Evolutionary conservation across 2,888 invertebrate species (phyloP), one percentile per base, ranked within the genome.

Genomic region (Entomobrya proxima): DNA sequence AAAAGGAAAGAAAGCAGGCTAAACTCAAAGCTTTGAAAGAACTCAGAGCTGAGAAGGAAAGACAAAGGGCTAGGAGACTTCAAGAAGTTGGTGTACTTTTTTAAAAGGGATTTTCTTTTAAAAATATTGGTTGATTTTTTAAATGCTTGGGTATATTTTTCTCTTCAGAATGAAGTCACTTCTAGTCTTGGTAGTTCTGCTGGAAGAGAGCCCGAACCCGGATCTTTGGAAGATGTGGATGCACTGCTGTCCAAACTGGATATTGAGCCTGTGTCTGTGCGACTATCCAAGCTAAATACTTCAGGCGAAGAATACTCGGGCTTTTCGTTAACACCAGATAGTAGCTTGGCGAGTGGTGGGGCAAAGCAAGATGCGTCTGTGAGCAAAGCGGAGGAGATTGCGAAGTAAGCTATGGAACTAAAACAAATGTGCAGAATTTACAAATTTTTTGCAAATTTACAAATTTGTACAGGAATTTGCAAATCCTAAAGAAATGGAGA

Each of bases 201-300:
- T 2, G 61, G 80, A 27, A 81, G 88, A 32, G 89, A 88, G 55
- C 88, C 88, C 9, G 89, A 89, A 9, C 88, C 88, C 85, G 86
- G 88, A 24, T 90, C 86, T 0, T 52, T 88, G 55, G 85, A 80
- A n/a, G 88, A 88, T 85, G 92, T 97, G 85, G 97, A 97, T 92
- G 96, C 96, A 91, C 95, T 97, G 95, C 93, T 97, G 55, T 95
- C 95, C 0, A 96, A 96, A 0, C 92, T 97, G 76, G 97, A 97
- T 67, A 96, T 97, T 90, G 96, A 96, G 2, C 96, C 97, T 0
- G 95, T 97, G 32, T 96, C 96, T 88, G 93, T 93, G 30, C 85
- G 74, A 5, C 47, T 74, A 1, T 83, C 64, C 30, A 72, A 69
- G 37, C 37, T 84, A n/a, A 83, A 77, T 24, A 72, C 72, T 35